Evolutionary conservation across 53 echinoderm and acorn worm genomes (phyloP).

Genomic region (Hippasteria phrygiana): DNA sequence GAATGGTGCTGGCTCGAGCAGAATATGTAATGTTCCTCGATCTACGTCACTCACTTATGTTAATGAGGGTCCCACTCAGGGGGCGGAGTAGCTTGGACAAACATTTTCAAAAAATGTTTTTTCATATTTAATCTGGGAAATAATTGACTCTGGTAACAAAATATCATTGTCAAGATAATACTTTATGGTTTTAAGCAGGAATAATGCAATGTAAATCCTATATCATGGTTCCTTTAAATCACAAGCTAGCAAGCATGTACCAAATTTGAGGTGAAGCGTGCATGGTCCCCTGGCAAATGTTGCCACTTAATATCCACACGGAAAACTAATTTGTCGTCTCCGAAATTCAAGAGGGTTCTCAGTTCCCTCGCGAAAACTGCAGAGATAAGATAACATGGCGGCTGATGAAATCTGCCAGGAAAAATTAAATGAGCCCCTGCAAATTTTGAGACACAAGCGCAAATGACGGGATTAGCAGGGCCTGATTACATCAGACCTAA

Average conservation of each 20-base stretch:
- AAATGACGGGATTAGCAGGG: background rate
- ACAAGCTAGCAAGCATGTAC: slow-evolving; percentile 21
- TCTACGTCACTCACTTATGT: too few relatives aligned
- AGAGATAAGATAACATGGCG: slow-evolving; percentile 42
- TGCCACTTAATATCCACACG: slow-evolving; percentile 42
- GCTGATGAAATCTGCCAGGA: slow-evolving; percentile 50
- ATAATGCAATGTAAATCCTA: too few relatives aligned
- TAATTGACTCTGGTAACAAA: too few relatives aligned
- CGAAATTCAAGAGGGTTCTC: background rate
- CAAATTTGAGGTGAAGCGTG: slow-evolving; percentile 40
- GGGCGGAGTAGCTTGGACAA: too few relatives aligned
- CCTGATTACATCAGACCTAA: background rate
- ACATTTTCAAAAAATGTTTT: too few relatives aligned
- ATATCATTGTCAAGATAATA: too few relatives aligned
- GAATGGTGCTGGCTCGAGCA: too few relatives aligned
- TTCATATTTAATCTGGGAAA: too few relatives aligned
- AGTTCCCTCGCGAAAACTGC: slow-evolving; percentile 31
- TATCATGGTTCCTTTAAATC: too few relatives aligned
- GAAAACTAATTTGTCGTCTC: slow-evolving; percentile 43
- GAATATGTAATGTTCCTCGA: too few relatives aligned
- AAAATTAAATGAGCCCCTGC: background rate
- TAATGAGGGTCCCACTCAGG: too few relatives aligned
- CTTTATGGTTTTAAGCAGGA: too few relatives aligned
- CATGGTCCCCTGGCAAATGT: slow-evolving; percentile 33
- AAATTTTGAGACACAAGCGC: background rate